A percentile compares a stretch with the other conserved stretches of the same genome.
phyloP scores from a whole-genome alignment of 2,888 invertebrate species.

The Kryphioiulus occultus region DNA sequence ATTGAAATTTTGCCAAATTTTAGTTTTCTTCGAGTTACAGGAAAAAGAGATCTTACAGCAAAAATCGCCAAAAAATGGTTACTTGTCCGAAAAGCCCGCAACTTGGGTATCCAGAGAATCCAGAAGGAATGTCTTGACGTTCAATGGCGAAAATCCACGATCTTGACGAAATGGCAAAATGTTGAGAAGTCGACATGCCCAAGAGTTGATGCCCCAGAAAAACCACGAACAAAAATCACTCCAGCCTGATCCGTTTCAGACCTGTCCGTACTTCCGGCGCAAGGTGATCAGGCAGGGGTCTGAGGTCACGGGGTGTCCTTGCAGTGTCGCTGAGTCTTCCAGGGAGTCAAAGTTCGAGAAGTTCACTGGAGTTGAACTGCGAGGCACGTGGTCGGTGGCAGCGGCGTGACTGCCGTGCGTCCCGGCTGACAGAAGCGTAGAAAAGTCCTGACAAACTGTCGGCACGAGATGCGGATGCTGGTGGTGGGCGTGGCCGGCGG shows the following conservation, averaged over 20 bases:
- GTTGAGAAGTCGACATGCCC: background rate
- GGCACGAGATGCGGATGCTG: conserved; percentile 11
- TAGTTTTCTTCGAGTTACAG: too few relatives aligned
- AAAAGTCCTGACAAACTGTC: conserved; percentile 1
- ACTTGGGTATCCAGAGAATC: background rate
- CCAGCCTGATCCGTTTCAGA: background rate
- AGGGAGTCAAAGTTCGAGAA: background rate
- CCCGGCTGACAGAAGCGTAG: background rate
- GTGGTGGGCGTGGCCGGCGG: conserved; percentile 2
- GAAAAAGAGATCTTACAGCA: background rate
- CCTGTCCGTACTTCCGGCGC: background rate
- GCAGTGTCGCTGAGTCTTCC: too few relatives aligned
- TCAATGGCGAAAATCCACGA: too few relatives aligned
- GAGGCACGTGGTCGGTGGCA: background rate
- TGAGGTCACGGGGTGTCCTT: too few relatives aligned
- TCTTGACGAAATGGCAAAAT: too few relatives aligned
- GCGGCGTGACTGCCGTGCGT: background rate
- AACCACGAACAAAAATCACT: background rate
- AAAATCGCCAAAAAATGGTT: background rate
- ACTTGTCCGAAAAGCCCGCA: too few relatives aligned
- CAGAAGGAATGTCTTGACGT: background rate
- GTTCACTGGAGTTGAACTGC: background rate
- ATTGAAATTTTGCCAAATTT: too few relatives aligned
- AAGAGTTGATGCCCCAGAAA: background rate
- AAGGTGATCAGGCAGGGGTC: background rate